Evolutionary conservation across 2,797 vertebrate species (phyloP).

Genomic region (Phrynocephalus guinanensis): DNA sequence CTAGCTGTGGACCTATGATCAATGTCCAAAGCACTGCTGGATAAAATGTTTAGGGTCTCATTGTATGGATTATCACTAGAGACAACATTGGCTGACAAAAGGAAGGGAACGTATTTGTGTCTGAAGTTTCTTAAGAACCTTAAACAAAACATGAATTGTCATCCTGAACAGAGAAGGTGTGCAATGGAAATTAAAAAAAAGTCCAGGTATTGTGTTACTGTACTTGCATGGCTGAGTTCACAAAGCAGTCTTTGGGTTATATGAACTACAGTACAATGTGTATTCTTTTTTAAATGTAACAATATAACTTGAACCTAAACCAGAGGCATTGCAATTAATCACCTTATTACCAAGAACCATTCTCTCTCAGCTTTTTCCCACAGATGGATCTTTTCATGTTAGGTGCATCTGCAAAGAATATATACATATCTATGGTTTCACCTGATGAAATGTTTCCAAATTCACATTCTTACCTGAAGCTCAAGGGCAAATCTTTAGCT

Average conservation of each 20-base stretch:
- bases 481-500: conserved; percentile 29
- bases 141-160: conserved; percentile 37
- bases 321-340: conserved; percentile 66
- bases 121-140: conserved; percentile 55
- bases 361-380: conserved; percentile 70
- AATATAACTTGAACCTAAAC: conserved; percentile 58
- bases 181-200: conserved; percentile 70
- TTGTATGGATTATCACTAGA: background rate
- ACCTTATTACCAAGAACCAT: conserved; percentile 66
- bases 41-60: conserved; percentile 25
- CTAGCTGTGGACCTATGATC: background rate
- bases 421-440: conserved; percentile 34
- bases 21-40: background rate
- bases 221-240: conserved; percentile 59
- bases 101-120: conserved; percentile 45
- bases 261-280: conserved; percentile 56
- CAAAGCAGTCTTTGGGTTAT: conserved; percentile 63
- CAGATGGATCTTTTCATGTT: conserved; percentile 50
- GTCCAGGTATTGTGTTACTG: conserved; percentile 67
- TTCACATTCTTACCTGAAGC: conserved; percentile 65
- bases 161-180: conserved; percentile 53
- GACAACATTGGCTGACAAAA: conserved; percentile 8
- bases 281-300: conserved; percentile 64
- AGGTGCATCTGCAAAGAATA: conserved; percentile 49
- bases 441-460: conserved; percentile 56